Evolutionary conservation across 2,797 vertebrate genomes (phyloP), one percentile per base, ranked within the genome.

Genomic region (Epinephelus awoara): DNA sequence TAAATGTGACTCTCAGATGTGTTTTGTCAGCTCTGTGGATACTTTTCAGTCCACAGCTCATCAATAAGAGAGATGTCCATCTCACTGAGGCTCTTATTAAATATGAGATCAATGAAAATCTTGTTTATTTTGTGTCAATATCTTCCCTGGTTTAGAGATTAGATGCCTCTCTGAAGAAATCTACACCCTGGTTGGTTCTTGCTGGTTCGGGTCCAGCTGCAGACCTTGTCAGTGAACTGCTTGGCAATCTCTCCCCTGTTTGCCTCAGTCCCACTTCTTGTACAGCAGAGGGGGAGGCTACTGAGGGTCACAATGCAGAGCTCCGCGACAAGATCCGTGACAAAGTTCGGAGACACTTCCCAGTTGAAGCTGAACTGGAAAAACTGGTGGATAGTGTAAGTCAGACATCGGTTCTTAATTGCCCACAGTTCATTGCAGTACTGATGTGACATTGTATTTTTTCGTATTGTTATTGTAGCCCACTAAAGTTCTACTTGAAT

Each of bases 111-210:
- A 17, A 17, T 64, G 10, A 64, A 47, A 12, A 38, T 19, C 0
- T 25, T 25, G n/a, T 18, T 55, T 10, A 23, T 23, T 27, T 19
- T 71, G 19, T 67, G 5, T 56, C 4, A 21, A 1, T 71, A 13
- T 57, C 0, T 59, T 56, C 11, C 51, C 19, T 51, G 9, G 1
- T 51, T 15, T 73, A 97, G 97, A 93, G 95, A 69, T 83, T 98
- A 44, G 95, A 96, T 21, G 76, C 88, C 0, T 97, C 97, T 27
- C 93, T 96, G 44, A 90, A 80, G 70, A 95, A 93, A 54, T 69
- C 84, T 18, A 96, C 92, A 0, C 97, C 97, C 42, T 98, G 96
- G 92, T 83, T 98, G 68, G 88, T 97, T 46, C 91, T 98, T 52
- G 91, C 93, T 0, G 96, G 96, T 18, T 96, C 97, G 0, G 97